Evolutionary conservation across 1,140 invertebrate genomes (phyloP).

Genomic region (Nixonia krombeini): DNA sequence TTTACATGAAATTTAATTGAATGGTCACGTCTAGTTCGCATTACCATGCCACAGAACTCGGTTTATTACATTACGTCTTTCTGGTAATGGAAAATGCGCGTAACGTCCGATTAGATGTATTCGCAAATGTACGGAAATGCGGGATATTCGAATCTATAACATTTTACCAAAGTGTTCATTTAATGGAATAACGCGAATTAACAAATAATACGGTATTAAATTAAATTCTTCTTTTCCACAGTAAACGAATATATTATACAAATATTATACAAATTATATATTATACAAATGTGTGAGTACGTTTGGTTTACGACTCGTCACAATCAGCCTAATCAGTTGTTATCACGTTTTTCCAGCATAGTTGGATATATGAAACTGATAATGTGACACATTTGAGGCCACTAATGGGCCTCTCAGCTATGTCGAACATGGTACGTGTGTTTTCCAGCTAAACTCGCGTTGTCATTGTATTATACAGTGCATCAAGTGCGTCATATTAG

Average conservation of each 20-base stretch:
- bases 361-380: background rate
- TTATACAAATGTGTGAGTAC: background rate
- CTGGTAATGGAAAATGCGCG: too few relatives aligned
- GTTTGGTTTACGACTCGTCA: background rate
- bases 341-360: background rate
- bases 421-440: conserved; percentile 21
- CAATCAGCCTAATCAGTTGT: background rate
- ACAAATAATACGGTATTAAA: background rate
- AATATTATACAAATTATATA: background rate
- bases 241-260: background rate
- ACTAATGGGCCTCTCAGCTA: conserved; percentile 27
- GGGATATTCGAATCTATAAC: too few relatives aligned
- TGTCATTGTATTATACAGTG: conserved; percentile 33
- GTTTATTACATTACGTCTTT: too few relatives aligned
- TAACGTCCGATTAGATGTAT: too few relatives aligned
- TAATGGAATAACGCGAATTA: background rate
- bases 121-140: too few relatives aligned
- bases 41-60: too few relatives aligned
- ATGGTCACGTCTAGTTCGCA: too few relatives aligned
- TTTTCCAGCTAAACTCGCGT: conserved; percentile 23
- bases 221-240: background rate
- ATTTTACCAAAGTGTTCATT: background rate
- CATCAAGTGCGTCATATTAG: conserved; percentile 48
- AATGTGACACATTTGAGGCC: conserved; percentile 14
- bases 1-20: too few relatives aligned